Base-by-base conservation (phyloP, 2,888 invertebrate species). In the Papilio elwesi region DNA sequence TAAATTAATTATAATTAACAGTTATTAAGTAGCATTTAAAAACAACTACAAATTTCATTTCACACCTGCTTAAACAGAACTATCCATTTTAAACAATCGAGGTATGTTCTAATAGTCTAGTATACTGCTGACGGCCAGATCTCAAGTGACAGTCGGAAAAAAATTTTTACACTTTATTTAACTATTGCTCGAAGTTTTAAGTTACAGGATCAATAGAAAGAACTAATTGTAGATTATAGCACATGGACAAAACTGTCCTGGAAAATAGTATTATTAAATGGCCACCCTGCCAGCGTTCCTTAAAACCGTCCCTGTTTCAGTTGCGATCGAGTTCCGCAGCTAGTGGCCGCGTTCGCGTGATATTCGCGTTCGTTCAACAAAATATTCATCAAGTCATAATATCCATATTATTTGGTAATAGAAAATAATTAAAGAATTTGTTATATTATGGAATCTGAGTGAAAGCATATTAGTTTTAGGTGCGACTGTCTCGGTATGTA, bases 231-330 rank as follows among this genome's bases (percentile, higher is more conserved):
- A 53, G 15, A 53, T 10, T 53, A 53, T 10, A 16, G 16, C 11
- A 53, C 16, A 53, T 53, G 10, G 53, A 55, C 26, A 55, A 55
- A 16, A 11, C 26, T 55, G 26, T 55, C 53, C 53, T 55, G 16
- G 26, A 43, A 43, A 12, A 26, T 55, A 55, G 6, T 26, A 55
- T 55, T 16, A 12, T 26, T 26, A 12, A 55, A 11, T 55, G 53
- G 53, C 16, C 16, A 11, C 63, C 12, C 26, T 53, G 53, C 26
- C 13, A 12, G 47, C 26, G 26, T 67, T 62, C 71, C 68, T 67
- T 72, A 70, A 53, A 51, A 38, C 62, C 43, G 59, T 49, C 13
- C 52, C 26, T 62, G 26, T 68, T 68, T 72, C 68, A 72, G 71
- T 72, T 26, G 55, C 68, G 71, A 63, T 47, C 71, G 53, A 47